Base-by-base conservation (phyloP, 1,140 invertebrate species). In the Samia ricini region DNA sequence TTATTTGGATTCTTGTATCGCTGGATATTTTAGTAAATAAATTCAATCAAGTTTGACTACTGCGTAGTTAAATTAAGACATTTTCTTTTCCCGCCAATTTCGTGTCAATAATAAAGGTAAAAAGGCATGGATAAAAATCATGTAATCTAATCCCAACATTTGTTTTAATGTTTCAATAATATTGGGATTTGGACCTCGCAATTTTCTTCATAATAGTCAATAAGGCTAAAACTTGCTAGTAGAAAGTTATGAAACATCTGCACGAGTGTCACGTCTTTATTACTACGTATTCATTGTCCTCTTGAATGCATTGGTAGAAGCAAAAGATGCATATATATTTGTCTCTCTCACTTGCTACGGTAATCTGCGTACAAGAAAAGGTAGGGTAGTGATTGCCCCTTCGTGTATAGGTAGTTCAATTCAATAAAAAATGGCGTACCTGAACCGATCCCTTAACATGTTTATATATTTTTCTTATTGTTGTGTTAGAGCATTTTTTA, bases 201-300 rank as follows among this genome's bases (percentile, higher is more conserved):
- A 79, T 68, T 78, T 81, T 73, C 74, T 79, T 88, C 83, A 85
- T 89, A 88, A 87, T 87, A 87, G 86, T 71, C 73, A 21, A 74
- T 79, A 73, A 84, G 66, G 72, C 81, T 84, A 79, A 85, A 89
- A 86, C 75, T 84, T 75, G 71, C 72, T 79, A 83, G 85, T 82
- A 85, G 86, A 60, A 87, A 81, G 77, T 87, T 89, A 89, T 87
- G 78, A 85, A 88, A 74, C 83, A 88, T 89, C 84, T 88, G 84
- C 78, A 89, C 74, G 80, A 85, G 77, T 86, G 83, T 88, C 85
- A 88, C 84, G 85, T 89, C 85, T 88, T 81, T 89, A 89, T 89
- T 85, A 80, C 83, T 85, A 82, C 83, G 85, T 88, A 88, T 83
- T 86, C 87, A 87, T 88, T 87, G 85, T 83, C 80, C 77, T 81